Base-by-base conservation (phyloP, 2,888 invertebrate genomes). In the Coleophora deauratella region DNA sequence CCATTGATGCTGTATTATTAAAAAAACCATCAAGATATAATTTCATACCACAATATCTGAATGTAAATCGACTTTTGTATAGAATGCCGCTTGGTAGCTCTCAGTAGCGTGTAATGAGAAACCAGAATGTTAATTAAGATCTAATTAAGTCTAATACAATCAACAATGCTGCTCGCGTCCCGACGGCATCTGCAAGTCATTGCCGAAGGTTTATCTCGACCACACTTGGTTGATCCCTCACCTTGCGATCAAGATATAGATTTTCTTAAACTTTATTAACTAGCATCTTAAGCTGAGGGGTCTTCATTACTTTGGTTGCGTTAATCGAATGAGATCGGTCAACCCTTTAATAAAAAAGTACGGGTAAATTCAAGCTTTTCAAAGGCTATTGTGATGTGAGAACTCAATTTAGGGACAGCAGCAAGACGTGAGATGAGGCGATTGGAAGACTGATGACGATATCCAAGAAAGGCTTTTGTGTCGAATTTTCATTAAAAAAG, bases 71-170 rank as follows among this genome's bases (percentile, higher is more conserved):
- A 79, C 75, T 81, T 79, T 81, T 75, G 72, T 78, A 82, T 81
- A 62, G 52, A 55, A 62, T 65, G 60, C 70, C 62, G 73, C 67
- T 75, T 21, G 68, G 81, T 80, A 80, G 82, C 79, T 63, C 63
- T 58, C 79, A 77, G 76, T 69, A 81, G 77, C 84, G 80, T 82
- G 82, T 84, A 85, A 85, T 85, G 79, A 84, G 84, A 85, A 82
- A 81, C 75, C 77, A 75, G 77, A 84, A 84, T 81, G 80, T 81
- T 85, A 84, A 85, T 84, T 84, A 84, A 81, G 82, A 81, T 80
- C 80, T 81, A 85, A 85, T 85, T 81, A 84, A 81, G 66, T 82
- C 76, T 84, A 85, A 84, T 85, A 84, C 82, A 85, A 82, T 82
- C 84, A 82, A 80, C 80, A 80, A 84, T 78, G 80, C 75, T 79